These are phyloP conservation scores for Sitobion miscanthi DNA, from an alignment of 1,140 invertebrate genomes.

Conservation along the genomic window DNA sequence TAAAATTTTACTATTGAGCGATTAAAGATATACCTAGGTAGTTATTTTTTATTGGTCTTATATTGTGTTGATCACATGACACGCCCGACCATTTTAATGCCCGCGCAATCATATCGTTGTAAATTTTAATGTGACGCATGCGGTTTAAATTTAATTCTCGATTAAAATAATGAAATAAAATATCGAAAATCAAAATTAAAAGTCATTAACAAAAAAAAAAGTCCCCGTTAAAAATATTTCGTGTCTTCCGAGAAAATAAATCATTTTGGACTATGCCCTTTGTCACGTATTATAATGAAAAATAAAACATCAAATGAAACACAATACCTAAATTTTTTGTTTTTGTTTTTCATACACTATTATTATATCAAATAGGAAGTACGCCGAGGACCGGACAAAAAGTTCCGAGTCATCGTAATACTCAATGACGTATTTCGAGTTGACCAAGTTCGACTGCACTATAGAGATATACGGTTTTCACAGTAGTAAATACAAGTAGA, in stretches of 20 bases:
- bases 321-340: background rate
- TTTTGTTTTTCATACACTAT: background rate
- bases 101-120: too few species aligned
- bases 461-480: background rate
- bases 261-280: background rate
- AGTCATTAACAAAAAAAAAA: too few species aligned
- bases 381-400: background rate
- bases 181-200: background rate
- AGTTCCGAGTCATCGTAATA: background rate
- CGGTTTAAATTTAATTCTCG: too few species aligned
- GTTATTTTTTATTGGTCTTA: too few species aligned
- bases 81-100: too few species aligned
- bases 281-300: background rate
- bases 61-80: background rate
- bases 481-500: conserved; percentile 3
- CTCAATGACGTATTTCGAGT: background rate
- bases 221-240: too few species aligned
- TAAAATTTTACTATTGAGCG: background rate
- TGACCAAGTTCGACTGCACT: background rate
- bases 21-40: background rate
- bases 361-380: background rate
- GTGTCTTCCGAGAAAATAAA: background rate
- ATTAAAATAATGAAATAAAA: background rate
- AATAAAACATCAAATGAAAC: background rate
- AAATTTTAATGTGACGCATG: too few species aligned